Percentiles rank a stretch among this genome's conserved stretches.
Evolutionary conservation across 1,140 invertebrate species (phyloP).

Genomic region (Galendromus occidentalis): DNA sequence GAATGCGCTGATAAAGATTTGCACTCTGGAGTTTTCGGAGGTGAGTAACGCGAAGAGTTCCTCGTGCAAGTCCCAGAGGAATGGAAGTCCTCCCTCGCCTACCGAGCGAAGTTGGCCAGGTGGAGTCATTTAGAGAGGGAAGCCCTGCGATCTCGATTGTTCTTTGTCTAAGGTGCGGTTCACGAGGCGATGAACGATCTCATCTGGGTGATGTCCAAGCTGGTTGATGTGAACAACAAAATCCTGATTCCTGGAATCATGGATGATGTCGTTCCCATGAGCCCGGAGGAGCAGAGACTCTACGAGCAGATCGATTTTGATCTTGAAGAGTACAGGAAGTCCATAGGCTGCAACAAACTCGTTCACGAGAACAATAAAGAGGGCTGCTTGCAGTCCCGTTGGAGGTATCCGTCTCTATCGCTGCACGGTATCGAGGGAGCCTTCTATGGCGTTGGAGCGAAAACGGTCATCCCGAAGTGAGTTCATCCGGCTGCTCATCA

Average conservation of each 20-base stretch:
- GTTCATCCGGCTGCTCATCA: not conserved
- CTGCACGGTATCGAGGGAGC: slow-evolving; percentile 58
- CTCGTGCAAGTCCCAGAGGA: not conserved
- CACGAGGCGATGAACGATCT: slow-evolving; percentile 74
- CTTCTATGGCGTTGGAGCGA: slow-evolving; percentile 69
- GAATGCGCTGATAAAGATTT: slow-evolving; percentile 74
- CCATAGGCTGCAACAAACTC: slow-evolving; percentile 37
- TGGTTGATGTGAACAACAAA: slow-evolving; percentile 60
- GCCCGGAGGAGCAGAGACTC: slow-evolving; percentile 47
- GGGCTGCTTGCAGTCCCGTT: slow-evolving; percentile 22
- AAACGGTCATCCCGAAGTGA: slow-evolving; percentile 68
- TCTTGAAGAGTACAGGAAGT: slow-evolving; percentile 48
- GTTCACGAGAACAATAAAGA: slow-evolving; percentile 25
- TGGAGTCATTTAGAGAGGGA: not conserved
- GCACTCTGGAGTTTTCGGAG: slow-evolving; percentile 86
- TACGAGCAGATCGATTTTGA: slow-evolving; percentile 82
- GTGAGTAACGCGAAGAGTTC: slow-evolving; percentile 34
- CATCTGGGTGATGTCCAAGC: slow-evolving; percentile 54
- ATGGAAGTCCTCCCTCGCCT: not conserved
- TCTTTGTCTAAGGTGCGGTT: not conserved
- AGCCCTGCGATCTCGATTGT: not conserved
- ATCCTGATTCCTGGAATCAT: slow-evolving; percentile 60
- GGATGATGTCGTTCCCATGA: slow-evolving; percentile 50
- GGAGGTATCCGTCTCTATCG: slow-evolving; percentile 14
- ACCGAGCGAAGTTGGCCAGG: not conserved